phyloP scores from a whole-genome alignment of 2,888 invertebrate species.

The Rapana venosa region DNA sequence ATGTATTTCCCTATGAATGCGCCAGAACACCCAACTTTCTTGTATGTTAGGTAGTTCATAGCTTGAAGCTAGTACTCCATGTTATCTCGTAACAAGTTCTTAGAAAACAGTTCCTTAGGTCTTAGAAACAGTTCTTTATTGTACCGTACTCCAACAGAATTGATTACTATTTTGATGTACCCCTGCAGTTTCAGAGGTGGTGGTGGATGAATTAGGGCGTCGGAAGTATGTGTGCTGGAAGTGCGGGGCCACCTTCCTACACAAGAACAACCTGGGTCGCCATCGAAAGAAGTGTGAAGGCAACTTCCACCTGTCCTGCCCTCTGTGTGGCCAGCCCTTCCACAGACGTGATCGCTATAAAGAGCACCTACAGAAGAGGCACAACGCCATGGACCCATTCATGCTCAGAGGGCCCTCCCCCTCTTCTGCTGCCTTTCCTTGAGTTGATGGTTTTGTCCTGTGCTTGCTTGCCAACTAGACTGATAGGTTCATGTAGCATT shows the following conservation, averaged over 20 bases:
- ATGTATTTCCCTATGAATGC: no score
- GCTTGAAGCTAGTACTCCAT: no score
- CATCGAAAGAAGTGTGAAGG: slow-evolving; percentile 51
- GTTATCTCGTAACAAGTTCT: no score
- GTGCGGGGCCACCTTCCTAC: slow-evolving; percentile 40
- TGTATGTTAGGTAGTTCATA: no score
- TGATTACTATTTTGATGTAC: no score
- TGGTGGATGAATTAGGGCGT: slow-evolving; percentile 27
- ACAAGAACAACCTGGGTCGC: slow-evolving; percentile 43
- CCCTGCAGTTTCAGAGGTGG: slow-evolving; percentile 20
- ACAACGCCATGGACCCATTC: slow-evolving; percentile 33
- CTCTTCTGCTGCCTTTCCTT: neutral
- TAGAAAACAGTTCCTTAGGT: no score
- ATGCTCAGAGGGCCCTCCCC: neutral
- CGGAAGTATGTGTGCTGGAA: slow-evolving; percentile 21
- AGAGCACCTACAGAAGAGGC: slow-evolving; percentile 43
- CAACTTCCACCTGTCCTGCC: slow-evolving; percentile 43
- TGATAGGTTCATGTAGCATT: no score
- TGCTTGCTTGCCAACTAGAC: no score
- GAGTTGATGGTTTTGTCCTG: neutral
- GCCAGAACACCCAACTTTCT: no score
- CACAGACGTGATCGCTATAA: slow-evolving; percentile 46
- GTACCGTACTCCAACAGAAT: no score
- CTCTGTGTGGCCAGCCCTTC: slow-evolving; percentile 45
- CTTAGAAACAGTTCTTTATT: no score